Conservation (phyloP, 2,888 invertebrate species). For the Elegia similella region DNA sequence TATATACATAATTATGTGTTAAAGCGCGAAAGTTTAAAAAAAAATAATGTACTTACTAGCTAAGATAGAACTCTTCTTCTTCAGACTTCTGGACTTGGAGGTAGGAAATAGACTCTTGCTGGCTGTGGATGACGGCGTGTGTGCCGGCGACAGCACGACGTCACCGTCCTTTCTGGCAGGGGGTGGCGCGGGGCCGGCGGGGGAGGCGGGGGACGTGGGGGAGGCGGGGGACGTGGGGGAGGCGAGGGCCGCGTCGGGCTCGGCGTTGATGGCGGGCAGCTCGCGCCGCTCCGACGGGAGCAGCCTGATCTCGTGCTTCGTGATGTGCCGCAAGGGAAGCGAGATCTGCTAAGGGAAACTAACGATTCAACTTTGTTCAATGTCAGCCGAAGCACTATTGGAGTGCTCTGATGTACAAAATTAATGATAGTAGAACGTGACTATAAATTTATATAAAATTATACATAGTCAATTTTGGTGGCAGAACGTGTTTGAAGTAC, state of each 20-base stretch:
- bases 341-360: slow-evolving; percentile 42
- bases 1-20: too few species aligned
- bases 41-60: slow-evolving; percentile 82
- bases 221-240: slow-evolving; percentile 19
- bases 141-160: slow-evolving; percentile 17
- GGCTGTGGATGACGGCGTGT: slow-evolving; percentile 63
- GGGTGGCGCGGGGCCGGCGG: slow-evolving; percentile 20
- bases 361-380: too few species aligned
- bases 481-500: too few species aligned
- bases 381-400: too few species aligned
- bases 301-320: slow-evolving; percentile 64
- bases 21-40: slow-evolving; percentile 12
- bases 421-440: too few species aligned
- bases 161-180: slow-evolving; percentile 25
- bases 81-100: slow-evolving; percentile 83
- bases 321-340: slow-evolving; percentile 60
- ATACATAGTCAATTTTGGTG: too few species aligned
- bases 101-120: slow-evolving; percentile 80
- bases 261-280: slow-evolving; percentile 53
- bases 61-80: slow-evolving; percentile 88
- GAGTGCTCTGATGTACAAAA: too few species aligned
- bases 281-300: slow-evolving; percentile 50
- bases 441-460: too few species aligned
- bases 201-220: slow-evolving; percentile 17
- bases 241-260: slow-evolving; percentile 39